Evolutionary conservation across 2,113 vertebrate species (phyloP).

Genomic region (Protomyctophum bolini): DNA sequence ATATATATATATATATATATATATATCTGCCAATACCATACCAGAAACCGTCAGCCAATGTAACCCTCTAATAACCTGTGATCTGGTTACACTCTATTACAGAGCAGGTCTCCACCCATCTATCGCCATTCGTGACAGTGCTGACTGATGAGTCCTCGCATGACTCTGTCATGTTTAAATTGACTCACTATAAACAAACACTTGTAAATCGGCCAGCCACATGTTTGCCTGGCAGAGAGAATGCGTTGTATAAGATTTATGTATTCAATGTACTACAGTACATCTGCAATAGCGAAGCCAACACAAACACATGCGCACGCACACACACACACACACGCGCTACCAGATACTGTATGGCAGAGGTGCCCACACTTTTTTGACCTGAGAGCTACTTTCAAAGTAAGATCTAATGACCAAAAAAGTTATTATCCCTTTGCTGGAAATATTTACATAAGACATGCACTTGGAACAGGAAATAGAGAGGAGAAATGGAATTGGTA

Average conservation of each 20-base stretch:
- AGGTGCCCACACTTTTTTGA: no score
- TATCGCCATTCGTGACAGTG: conserved; percentile 32
- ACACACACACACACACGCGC: neutral
- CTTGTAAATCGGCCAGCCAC: conserved; percentile 11
- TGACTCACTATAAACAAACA: conserved; percentile 20
- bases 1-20: no score
- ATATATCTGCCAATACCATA: conserved; percentile 11
- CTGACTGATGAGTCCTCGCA: conserved; percentile 35
- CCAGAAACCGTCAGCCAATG: conserved; percentile 37
- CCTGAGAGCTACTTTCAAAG: no score
- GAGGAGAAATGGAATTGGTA: no score
- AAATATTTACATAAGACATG: no score
- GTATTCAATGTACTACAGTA: neutral
- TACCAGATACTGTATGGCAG: no score
- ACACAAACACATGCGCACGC: neutral
- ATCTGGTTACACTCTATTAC: conserved; percentile 44
- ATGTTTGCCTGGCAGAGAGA: conserved; percentile 1
- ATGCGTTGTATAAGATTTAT: neutral
- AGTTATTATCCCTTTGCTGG: no score
- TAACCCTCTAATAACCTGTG: conserved; percentile 62
- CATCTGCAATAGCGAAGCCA: neutral
- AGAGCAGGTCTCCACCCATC: conserved; percentile 49
- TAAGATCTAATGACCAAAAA: no score
- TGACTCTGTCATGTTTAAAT: conserved; percentile 25
- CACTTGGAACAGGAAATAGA: no score